phyloP scores from a whole-genome alignment of 1,140 invertebrate genomes.

The Drosophila funebris region DNA sequence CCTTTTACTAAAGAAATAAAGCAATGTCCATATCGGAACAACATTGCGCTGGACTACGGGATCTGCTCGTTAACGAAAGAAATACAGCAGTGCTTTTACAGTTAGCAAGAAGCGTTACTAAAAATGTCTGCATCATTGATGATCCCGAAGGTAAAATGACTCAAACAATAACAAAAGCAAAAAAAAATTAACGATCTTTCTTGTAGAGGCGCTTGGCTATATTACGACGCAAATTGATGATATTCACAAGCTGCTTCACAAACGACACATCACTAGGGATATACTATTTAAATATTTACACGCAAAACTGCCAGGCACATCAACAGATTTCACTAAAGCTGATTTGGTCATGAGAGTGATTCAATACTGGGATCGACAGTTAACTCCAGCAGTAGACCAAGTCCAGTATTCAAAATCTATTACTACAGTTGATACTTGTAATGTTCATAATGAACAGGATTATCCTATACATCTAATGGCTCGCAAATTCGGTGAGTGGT shows the following conservation, averaged over 20 bases:
- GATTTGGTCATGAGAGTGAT: slow-evolving; percentile 83
- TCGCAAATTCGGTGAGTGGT: slow-evolving; percentile 86
- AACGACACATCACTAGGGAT: slow-evolving; percentile 84
- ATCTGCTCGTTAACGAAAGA: slow-evolving; percentile 54
- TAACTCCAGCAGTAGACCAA: background rate
- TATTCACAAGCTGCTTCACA: slow-evolving; percentile 79
- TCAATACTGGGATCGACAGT: slow-evolving; percentile 79
- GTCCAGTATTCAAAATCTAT: background rate
- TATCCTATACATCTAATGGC: slow-evolving; percentile 84
- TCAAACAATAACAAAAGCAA: background rate
- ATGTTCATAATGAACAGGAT: slow-evolving; percentile 16
- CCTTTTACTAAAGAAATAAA: background rate
- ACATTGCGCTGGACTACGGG: slow-evolving; percentile 49
- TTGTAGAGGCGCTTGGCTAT: slow-evolving; percentile 84
- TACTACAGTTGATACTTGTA: background rate
- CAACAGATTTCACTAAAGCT: slow-evolving; percentile 84
- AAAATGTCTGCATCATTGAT: slow-evolving; percentile 52
- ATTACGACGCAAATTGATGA: slow-evolving; percentile 83
- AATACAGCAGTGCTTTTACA: slow-evolving; percentile 55
- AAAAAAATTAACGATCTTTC: background rate
- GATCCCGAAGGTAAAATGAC: slow-evolving; percentile 44
- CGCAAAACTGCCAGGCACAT: slow-evolving; percentile 72
- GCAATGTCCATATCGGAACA: slow-evolving; percentile 54
- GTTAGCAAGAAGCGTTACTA: slow-evolving; percentile 58
- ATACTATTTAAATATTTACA: slow-evolving; percentile 84